Evolutionary conservation across 2,888 invertebrate genomes (phyloP).

Genomic region (Ochropacha duplaris): DNA sequence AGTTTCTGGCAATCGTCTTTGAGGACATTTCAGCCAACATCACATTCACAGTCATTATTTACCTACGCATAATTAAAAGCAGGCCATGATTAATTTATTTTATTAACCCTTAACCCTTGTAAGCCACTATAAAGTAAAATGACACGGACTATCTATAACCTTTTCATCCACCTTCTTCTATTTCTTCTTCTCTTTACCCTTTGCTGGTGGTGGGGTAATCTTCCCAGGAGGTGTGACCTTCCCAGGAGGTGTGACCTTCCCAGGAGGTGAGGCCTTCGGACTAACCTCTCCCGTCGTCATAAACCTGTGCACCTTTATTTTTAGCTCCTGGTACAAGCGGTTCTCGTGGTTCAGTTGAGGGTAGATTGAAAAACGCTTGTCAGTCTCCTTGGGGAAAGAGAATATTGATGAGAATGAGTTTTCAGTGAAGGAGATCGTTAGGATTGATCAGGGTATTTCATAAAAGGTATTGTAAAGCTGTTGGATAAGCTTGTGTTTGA

Average conservation of each 20-base stretch:
- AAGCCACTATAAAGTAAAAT: too few relatives aligned
- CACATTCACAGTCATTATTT: too few relatives aligned
- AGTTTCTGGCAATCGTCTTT: too few relatives aligned
- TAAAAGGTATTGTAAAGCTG: too few relatives aligned
- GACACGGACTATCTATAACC: too few relatives aligned
- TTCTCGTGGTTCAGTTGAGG: slow-evolving; percentile 67
- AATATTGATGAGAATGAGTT: neutral
- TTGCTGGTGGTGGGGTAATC: slow-evolving; percentile 14
- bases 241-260: slow-evolving; percentile 3
- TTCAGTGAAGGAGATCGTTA: neutral
- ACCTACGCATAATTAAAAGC: too few relatives aligned
- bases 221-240: slow-evolving; percentile 12
- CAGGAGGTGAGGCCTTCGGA: slow-evolving; percentile 9
- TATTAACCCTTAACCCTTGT: too few relatives aligned
- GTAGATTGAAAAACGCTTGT: slow-evolving; percentile 45
- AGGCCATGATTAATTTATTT: too few relatives aligned
- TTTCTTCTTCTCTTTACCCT: slow-evolving; percentile 27
- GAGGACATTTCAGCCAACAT: too few relatives aligned
- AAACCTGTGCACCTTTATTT: slow-evolving; percentile 39
- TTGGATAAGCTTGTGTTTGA: too few relatives aligned
- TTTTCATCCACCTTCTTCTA: slow-evolving; percentile 3
- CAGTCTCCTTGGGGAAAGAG: slow-evolving; percentile 44
- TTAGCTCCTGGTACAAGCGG: slow-evolving; percentile 47
- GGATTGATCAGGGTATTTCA: too few relatives aligned
- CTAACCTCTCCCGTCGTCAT: slow-evolving; percentile 29